Base-by-base conservation (phyloP, 2,888 invertebrate species). In the Lithophane leautieri region DNA sequence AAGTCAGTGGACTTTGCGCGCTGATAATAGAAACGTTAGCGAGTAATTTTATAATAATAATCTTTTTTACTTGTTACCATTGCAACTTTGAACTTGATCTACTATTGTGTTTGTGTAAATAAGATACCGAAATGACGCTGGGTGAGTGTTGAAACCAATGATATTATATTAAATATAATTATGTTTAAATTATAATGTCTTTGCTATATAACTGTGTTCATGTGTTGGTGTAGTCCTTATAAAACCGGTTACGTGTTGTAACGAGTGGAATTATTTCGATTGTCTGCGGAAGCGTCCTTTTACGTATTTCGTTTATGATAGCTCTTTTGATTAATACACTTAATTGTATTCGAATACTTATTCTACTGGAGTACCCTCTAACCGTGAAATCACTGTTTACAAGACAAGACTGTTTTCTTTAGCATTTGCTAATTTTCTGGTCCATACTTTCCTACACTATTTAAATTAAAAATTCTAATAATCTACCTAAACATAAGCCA, bases 61-160 rank as follows among this genome's bases (percentile, higher is more conserved):
- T 80, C 42, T 14, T 47, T 62, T 79, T 76, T 78, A 82, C 61
- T 82, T 77, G 62, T 73, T 80, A 60, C 58, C 73, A 77, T 61
- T 67, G 47, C 60, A 72, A 84, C 72, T 86, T 84, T 80, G 75
- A 77, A 85, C 79, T 74, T 78, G 76, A 34, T 73, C 19, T 44
- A 62, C 34, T 72, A n/a, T 62, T 67, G 74, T 81, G 73, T 77
- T 80, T 74, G 73, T 83, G 76, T 69, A 82, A 79, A 72, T 76
- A 79, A 61, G 42, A 60, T 61, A n/a, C 56, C 68, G 87, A 78
- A 65, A 90, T 90, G 90, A 86, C 87, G 78, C 73, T 86, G 34
- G 90, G 90, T 90, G 67, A 90, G 90, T 89, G 74, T 60, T 61
- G 11, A 22, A 68, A 63, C 40, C n/a, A n/a, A n/a, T n/a, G n/a